These are phyloP conservation scores for Neosilurus hyrtlii DNA, from an alignment of 2,797 vertebrate species.

Conservation along the genomic window DNA sequence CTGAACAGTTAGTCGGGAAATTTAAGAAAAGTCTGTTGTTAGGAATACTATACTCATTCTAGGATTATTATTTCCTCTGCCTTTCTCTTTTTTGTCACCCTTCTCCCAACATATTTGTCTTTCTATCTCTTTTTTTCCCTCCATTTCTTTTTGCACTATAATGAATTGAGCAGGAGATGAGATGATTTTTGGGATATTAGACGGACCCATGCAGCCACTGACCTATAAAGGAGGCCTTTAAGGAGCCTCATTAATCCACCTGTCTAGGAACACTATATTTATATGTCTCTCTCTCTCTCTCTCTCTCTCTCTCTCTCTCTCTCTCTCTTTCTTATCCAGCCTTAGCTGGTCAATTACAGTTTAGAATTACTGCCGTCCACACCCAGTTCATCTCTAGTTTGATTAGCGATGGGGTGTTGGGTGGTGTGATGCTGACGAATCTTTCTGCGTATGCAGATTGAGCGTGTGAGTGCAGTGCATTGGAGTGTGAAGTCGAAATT, in stretches of 20 bases:
- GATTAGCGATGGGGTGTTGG: conserved; percentile 68
- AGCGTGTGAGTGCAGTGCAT: not conserved
- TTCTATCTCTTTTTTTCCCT: not conserved
- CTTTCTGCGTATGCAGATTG: conserved; percentile 29
- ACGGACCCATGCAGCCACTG: conserved; percentile 57
- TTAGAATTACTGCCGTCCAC: conserved; percentile 71
- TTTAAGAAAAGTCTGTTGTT: not conserved
- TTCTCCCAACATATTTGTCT: not conserved
- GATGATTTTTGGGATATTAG: conserved; percentile 55
- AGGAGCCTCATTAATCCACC: conserved; percentile 70
- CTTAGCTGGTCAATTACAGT: conserved; percentile 69
- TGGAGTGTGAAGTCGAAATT: not conserved
- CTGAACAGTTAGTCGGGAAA: not conserved
- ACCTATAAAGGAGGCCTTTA: conserved; percentile 74
- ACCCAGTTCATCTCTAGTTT: conserved; percentile 71
- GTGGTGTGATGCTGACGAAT: conserved; percentile 59
- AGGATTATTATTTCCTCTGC: not conserved
- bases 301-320: conserved; percentile 45
- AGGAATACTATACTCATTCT: not conserved
- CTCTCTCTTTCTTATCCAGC: conserved; percentile 61
- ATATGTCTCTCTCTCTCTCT: conserved; percentile 55
- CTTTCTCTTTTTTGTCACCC: not conserved
- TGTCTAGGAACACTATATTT: conserved; percentile 70
- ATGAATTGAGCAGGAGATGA: conserved; percentile 56
- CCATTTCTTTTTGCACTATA: conserved; percentile 32